These are phyloP conservation scores for Notothenia rossii DNA, from an alignment of 2,113 vertebrate genomes.

Conservation along the genomic window DNA sequence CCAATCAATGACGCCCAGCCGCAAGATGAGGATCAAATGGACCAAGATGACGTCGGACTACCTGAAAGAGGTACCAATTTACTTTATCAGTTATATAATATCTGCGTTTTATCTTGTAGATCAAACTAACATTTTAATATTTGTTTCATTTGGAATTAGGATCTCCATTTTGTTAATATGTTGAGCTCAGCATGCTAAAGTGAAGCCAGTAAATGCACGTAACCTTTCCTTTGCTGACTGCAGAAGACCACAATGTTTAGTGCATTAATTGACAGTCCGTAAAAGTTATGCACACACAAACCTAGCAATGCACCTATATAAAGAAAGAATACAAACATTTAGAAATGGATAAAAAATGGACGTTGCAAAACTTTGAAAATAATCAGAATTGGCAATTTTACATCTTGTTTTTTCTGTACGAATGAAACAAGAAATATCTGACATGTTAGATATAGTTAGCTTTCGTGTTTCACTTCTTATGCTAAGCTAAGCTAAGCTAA, in stretches of 20 bases:
- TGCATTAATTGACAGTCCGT: not conserved
- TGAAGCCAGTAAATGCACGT: not conserved
- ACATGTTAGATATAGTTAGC: too few species aligned
- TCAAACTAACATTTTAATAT: not conserved
- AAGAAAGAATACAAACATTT: too few species aligned
- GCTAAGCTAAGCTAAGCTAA: not conserved
- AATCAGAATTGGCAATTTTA: too few species aligned
- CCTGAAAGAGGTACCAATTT: constrained; percentile 88
- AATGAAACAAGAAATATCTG: too few species aligned
- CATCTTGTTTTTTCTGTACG: too few species aligned
- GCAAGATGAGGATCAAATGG: constrained; percentile 95
- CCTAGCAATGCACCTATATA: not conserved
- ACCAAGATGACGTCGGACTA: constrained; percentile 97
- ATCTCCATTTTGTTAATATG: not conserved
- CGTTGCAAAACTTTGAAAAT: too few species aligned
- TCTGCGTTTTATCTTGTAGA: not conserved
- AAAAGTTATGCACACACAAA: not conserved
- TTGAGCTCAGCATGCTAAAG: not conserved
- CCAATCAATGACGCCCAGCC: constrained; percentile 83
- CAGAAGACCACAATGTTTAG: not conserved
- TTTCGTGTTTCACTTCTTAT: not conserved
- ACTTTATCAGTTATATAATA: not conserved
- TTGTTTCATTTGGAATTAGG: not conserved
- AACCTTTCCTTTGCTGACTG: too few species aligned
- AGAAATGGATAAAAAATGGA: too few species aligned